Conservation (phyloP, 2,113 vertebrate genomes). For the Redunca redunca region DNA sequence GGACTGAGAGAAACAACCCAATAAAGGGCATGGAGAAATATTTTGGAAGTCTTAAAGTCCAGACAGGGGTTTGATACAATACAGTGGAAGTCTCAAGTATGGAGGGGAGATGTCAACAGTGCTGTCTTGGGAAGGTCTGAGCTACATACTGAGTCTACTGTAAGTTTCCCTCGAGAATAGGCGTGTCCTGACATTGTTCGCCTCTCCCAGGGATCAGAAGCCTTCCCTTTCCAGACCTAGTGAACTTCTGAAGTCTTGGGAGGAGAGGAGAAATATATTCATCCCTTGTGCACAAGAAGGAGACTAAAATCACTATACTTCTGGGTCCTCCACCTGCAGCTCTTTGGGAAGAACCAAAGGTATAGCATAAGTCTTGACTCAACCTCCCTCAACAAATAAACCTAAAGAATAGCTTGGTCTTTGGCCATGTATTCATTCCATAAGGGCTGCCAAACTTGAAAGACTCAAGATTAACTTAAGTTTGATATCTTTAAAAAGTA, state of each 20-base stretch:
- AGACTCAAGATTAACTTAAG: background rate
- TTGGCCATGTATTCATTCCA: background rate
- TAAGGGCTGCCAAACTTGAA: background rate
- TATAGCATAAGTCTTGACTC: background rate
- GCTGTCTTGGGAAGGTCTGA: background rate
- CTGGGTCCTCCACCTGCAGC: background rate
- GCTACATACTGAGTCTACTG: background rate
- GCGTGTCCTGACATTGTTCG: background rate
- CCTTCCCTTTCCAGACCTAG: background rate
- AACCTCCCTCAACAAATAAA: background rate
- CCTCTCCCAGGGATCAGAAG: background rate
- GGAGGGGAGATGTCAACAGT: background rate
- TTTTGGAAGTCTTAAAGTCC: background rate
- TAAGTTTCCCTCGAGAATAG: background rate
- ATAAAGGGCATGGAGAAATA: background rate
- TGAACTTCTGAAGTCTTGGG: background rate
- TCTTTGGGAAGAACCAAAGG: background rate
- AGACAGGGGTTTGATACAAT: background rate
- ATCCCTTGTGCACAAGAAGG: background rate
- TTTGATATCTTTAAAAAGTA: background rate
- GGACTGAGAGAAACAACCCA: background rate
- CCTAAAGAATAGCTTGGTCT: background rate
- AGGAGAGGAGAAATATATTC: background rate
- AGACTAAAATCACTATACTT: background rate
- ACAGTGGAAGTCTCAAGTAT: background rate